Evolutionary conservation across 2,888 invertebrate species (phyloP).

Genomic region (Crossocerus cetratus): DNA sequence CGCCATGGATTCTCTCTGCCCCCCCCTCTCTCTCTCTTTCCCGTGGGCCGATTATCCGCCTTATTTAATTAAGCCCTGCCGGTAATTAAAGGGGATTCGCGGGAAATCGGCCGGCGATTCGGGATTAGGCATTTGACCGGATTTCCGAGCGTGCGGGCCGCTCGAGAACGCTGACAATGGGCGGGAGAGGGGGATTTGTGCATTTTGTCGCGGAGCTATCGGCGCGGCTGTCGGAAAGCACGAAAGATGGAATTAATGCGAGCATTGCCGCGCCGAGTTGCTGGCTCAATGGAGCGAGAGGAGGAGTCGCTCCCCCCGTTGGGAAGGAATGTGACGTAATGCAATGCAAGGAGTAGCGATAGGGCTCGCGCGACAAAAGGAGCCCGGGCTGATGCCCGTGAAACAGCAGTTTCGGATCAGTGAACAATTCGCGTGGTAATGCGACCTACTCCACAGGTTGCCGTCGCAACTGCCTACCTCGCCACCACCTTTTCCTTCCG

Average conservation of each 20-base stretch:
- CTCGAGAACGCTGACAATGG: too few species aligned
- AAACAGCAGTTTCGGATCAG: slow-evolving; percentile 51
- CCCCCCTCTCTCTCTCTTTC: background rate
- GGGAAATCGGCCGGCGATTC: too few species aligned
- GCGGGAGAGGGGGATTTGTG: too few species aligned
- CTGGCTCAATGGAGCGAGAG: too few species aligned
- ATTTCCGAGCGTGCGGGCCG: too few species aligned
- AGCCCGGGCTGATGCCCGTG: slow-evolving; percentile 28
- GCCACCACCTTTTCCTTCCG: slow-evolving; percentile 29
- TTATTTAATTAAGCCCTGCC: slow-evolving; percentile 30
- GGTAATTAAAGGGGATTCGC: background rate
- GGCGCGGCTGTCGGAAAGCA: too few species aligned
- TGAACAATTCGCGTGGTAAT: slow-evolving; percentile 48
- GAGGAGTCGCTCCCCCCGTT: background rate
- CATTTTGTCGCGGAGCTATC: too few species aligned
- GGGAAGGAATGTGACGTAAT: slow-evolving; percentile 22
- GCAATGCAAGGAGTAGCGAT: slow-evolving; percentile 29
- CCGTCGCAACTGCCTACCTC: slow-evolving; percentile 25
- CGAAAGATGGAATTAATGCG: too few species aligned
- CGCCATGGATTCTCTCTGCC: too few species aligned
- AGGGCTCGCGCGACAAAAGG: slow-evolving; percentile 33
- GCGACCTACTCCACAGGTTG: slow-evolving; percentile 51
- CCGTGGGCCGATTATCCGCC: slow-evolving; percentile 25
- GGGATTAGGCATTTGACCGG: too few species aligned
- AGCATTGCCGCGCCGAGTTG: too few species aligned